phyloP scores from a whole-genome alignment of 2,888 invertebrate species.

The Empis livida region DNA sequence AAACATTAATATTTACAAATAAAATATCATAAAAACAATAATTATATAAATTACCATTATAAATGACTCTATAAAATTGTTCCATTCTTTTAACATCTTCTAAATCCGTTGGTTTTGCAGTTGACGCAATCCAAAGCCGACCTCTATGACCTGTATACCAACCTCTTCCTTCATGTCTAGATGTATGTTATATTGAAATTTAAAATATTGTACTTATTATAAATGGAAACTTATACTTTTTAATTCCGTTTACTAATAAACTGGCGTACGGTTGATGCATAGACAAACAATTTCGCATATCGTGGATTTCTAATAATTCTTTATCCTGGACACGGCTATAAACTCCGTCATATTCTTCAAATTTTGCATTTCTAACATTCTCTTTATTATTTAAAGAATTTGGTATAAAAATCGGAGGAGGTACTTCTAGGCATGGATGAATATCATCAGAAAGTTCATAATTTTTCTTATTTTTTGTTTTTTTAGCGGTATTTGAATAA shows the following conservation, averaged over 20 bases:
- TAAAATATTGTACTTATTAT: background rate
- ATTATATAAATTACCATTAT: constrained; percentile 42
- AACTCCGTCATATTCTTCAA: constrained; percentile 21
- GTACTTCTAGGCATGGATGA: constrained; percentile 21
- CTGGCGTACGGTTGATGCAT: constrained; percentile 97
- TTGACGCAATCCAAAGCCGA: constrained; percentile 88
- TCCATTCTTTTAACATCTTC: constrained; percentile 58
- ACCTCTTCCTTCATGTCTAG: constrained; percentile 80
- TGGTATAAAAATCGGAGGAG: constrained; percentile 10
- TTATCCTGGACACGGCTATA: constrained; percentile 57
- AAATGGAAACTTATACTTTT: constrained; percentile 44
- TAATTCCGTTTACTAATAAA: constrained; percentile 81
- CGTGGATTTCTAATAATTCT: constrained; percentile 67
- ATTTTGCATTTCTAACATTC: constrained; percentile 1
- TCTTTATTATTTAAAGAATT: background rate
- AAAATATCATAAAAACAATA: background rate
- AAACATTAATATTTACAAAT: background rate
- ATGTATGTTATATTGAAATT: constrained; percentile 7
- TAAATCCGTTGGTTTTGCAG: constrained; percentile 56
- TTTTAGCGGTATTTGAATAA: constrained; percentile 20
- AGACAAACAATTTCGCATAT: constrained; percentile 77
- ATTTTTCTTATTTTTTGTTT: constrained; percentile 15
- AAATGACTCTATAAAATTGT: constrained; percentile 50
- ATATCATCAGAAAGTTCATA: constrained; percentile 10
- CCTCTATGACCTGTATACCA: constrained; percentile 92